phyloP scores from a whole-genome alignment of 2,888 invertebrate genomes.

The Clivina fossor region DNA sequence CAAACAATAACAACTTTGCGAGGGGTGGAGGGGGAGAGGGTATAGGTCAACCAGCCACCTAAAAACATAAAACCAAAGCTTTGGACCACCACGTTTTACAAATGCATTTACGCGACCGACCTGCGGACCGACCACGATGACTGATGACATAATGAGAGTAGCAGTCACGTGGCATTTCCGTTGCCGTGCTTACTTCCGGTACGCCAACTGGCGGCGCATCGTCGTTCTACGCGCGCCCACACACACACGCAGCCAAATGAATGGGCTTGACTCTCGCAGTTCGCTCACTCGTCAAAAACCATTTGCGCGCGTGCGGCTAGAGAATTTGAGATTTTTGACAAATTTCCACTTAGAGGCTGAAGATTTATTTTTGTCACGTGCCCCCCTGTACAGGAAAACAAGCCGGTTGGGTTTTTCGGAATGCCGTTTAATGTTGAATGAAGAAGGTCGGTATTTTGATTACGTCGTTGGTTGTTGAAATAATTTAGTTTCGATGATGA shows the following conservation, averaged over 20 bases:
- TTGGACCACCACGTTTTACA: too few relatives aligned
- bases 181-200: conserved; percentile 22
- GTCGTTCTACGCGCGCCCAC: conserved; percentile 5
- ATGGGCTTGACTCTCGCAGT: too few relatives aligned
- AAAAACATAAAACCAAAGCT: too few relatives aligned
- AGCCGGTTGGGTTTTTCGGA: too few relatives aligned
- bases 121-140: conserved; percentile 11
- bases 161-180: conserved; percentile 25
- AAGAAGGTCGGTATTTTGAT: not conserved
- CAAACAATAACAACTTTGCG: too few relatives aligned
- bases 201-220: conserved; percentile 10
- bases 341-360: conserved; percentile 25
- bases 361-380: conserved; percentile 29
- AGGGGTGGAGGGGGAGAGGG: too few relatives aligned
- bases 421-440: too few relatives aligned
- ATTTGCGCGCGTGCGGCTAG: conserved; percentile 28
- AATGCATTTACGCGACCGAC: not conserved
- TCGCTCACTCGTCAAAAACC: conserved; percentile 31
- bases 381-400: too few relatives aligned
- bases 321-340: conserved; percentile 32
- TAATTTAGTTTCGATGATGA: too few relatives aligned
- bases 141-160: conserved; percentile 30
- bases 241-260: conserved; percentile 23
- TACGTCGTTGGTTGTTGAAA: not conserved
- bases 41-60: too few relatives aligned